These are phyloP conservation scores for Mimumesa dahlbomi DNA, from an alignment of 2,888 invertebrate genomes.

Conservation along the genomic window DNA sequence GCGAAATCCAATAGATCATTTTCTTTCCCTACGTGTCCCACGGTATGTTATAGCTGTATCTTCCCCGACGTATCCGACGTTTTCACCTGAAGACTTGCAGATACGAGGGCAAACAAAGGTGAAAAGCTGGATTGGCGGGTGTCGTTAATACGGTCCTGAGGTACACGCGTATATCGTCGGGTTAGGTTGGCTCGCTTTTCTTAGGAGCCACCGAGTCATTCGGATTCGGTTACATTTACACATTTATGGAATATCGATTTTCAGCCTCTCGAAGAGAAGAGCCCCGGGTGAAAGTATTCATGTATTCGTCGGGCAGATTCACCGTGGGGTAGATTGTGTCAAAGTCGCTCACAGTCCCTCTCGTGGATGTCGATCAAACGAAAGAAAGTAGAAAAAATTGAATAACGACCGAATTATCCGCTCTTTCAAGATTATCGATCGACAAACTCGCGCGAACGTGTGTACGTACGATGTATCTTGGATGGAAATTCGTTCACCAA, in stretches of 20 bases:
- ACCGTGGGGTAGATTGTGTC: slow-evolving; percentile 29
- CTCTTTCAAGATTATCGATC: neutral
- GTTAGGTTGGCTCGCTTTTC: slow-evolving; percentile 26
- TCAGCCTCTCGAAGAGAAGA: slow-evolving; percentile 3
- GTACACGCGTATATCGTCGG: neutral
- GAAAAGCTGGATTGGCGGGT: neutral
- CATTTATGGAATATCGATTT: slow-evolving; percentile 77
- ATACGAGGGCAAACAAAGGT: neutral
- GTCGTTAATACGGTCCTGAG: slow-evolving; percentile 24
- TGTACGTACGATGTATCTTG: no score
- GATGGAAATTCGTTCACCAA: no score
- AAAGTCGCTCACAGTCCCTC: slow-evolving; percentile 16
- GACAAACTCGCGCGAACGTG: no score
- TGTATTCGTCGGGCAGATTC: slow-evolving; percentile 51
- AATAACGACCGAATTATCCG: neutral
- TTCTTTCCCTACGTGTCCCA: no score
- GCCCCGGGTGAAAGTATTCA: slow-evolving; percentile 45
- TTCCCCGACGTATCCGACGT: no score
- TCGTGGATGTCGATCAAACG: slow-evolving; percentile 1
- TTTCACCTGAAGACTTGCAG: neutral
- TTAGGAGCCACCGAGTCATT: slow-evolving; percentile 59
- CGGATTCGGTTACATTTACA: slow-evolving; percentile 72
- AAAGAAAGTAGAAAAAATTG: neutral
- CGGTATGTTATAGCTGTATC: neutral
- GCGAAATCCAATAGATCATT: no score